A percentile compares a stretch with the other conserved stretches of the same genome.
Evolutionary conservation across 2,113 vertebrate genomes (phyloP).

Genomic region (Chionomys nivalis): DNA sequence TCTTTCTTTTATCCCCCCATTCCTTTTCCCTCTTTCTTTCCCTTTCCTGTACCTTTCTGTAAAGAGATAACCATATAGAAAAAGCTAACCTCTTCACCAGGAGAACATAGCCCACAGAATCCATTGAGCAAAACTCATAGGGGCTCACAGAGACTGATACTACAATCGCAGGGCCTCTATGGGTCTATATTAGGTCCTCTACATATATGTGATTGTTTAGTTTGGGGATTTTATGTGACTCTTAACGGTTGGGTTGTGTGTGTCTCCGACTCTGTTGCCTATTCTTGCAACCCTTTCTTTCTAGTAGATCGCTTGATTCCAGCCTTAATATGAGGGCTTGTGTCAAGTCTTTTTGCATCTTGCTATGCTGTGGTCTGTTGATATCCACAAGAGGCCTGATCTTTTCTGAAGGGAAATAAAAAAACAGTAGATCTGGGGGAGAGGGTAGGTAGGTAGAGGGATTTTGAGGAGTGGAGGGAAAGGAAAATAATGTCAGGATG

Average conservation of each 20-base stretch:
- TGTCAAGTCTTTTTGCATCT: no score
- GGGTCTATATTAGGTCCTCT: neutral
- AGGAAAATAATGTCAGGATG: no score
- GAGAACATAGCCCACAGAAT: neutral
- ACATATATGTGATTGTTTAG: neutral
- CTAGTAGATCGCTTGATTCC: neutral
- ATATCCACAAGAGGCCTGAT: no score
- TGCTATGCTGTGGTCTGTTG: no score
- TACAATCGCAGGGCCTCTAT: neutral
- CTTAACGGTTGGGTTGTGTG: no score
- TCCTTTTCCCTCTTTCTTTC: no score
- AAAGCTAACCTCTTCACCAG: neutral
- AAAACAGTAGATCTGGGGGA: no score
- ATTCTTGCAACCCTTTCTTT: neutral
- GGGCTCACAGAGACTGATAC: neutral
- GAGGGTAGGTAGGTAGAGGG: no score
- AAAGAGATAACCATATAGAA: neutral
- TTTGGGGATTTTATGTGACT: neutral
- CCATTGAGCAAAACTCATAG: neutral
- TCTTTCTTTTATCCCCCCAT: rapidly evolving
- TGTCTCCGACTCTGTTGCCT: neutral
- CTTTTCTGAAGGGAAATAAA: no score
- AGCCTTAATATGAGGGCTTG: no score
- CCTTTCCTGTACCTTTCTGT: neutral
- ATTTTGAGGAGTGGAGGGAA: no score